A percentile compares a stretch with the other conserved stretches of the same genome.
Conservation (phyloP, 1,140 invertebrate genomes). For the Cepaea nemoralis region DNA sequence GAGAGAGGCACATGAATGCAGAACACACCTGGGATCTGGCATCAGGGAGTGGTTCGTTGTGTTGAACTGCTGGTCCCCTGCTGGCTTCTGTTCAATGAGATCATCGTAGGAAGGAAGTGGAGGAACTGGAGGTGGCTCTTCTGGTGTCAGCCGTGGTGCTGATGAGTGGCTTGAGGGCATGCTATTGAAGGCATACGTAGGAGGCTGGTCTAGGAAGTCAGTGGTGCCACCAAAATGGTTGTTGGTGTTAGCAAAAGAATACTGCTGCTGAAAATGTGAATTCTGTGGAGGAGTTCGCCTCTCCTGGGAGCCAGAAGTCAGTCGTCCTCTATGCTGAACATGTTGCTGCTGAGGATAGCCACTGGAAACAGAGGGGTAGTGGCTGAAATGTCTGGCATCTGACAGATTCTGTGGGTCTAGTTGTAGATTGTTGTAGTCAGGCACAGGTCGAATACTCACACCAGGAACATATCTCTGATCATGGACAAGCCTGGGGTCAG, state of each 20-base stretch:
- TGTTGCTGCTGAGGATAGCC: constrained; percentile 25
- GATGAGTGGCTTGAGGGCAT: constrained; percentile 59
- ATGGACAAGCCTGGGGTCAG: constrained; percentile 4
- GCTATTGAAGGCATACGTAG: constrained; percentile 48
- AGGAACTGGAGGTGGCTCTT: constrained; percentile 63
- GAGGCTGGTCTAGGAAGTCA: constrained; percentile 44
- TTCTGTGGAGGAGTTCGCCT: background rate
- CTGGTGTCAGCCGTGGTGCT: constrained; percentile 50
- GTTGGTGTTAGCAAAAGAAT: constrained; percentile 1
- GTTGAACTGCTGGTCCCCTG: constrained; percentile 52
- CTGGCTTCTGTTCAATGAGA: constrained; percentile 52
- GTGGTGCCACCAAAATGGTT: background rate
- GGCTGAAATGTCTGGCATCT: constrained; percentile 35
- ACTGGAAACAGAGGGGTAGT: background rate
- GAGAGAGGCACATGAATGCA: too few species aligned
- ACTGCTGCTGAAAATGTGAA: constrained; percentile 21
- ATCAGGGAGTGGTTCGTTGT: constrained; percentile 30
- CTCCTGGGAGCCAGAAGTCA: background rate
- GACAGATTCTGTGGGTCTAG: constrained; percentile 32
- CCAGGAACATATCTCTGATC: background rate
- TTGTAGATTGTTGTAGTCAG: background rate
- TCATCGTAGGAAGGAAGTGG: constrained; percentile 60
- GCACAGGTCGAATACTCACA: constrained; percentile 7
- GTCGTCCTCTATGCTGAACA: constrained; percentile 3
- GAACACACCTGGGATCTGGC: constrained; percentile 8